These are phyloP conservation scores for Pseudococcus viburni DNA, from an alignment of 2,888 invertebrate species.

Conservation along the genomic window DNA sequence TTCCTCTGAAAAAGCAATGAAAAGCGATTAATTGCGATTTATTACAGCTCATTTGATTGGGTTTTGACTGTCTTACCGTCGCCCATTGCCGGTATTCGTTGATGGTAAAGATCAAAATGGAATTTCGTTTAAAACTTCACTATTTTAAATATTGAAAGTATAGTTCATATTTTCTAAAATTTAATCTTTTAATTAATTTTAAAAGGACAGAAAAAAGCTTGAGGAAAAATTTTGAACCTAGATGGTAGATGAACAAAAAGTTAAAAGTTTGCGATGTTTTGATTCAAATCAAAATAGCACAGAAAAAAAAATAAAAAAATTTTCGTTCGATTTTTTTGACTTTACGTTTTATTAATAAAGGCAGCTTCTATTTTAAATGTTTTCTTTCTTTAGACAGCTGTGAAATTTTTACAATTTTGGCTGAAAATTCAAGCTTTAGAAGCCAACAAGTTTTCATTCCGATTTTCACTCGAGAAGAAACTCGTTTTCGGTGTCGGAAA, in stretches of 20 bases:
- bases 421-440: neutral
- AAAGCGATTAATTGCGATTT: neutral
- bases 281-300: neutral
- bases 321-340: constrained; percentile 15
- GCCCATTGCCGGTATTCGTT: neutral
- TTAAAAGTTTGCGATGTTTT: neutral
- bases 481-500: constrained; percentile 24
- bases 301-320: neutral
- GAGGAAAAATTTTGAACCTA: too few species aligned
- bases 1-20: constrained; percentile 80
- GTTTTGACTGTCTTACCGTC: constrained; percentile 12
- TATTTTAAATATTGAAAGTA: too few species aligned
- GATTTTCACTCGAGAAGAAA: neutral
- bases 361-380: neutral
- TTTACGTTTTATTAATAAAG: too few species aligned
- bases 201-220: too few species aligned
- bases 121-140: neutral
- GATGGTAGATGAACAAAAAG: too few species aligned
- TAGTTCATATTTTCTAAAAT: too few species aligned
- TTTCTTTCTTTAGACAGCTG: constrained; percentile 43
- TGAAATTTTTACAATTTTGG: neutral
- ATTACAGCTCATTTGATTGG: neutral
- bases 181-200: too few species aligned
- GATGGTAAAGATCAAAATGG: neutral
- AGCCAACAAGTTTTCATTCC: constrained; percentile 28